Conservation (phyloP, 2,113 vertebrate species). For the Melanotaenia duboulayi region DNA sequence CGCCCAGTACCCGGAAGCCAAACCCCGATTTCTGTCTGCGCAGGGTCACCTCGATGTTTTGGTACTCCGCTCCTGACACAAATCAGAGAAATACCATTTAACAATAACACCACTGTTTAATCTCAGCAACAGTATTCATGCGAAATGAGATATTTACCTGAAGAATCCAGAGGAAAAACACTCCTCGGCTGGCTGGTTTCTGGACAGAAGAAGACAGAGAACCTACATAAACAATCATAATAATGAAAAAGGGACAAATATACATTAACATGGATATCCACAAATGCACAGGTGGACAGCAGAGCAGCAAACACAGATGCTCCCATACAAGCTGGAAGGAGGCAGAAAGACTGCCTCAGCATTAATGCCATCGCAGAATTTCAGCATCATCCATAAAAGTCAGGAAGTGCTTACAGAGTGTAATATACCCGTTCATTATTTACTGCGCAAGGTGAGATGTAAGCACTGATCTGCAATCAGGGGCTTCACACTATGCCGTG, state of each 20-base stretch:
- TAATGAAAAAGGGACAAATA: conserved; percentile 29
- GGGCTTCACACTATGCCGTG: conserved; percentile 31
- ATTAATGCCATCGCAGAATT: conserved; percentile 49
- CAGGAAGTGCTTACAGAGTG: conserved; percentile 70
- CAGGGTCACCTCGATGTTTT: conserved; percentile 95
- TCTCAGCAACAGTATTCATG: background rate
- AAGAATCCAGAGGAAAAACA: conserved; percentile 89
- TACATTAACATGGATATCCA: conserved; percentile 14
- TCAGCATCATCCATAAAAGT: conserved; percentile 72
- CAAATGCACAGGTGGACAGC: background rate
- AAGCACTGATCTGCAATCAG: conserved; percentile 68
- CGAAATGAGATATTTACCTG: conserved; percentile 86
- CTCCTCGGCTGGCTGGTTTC: conserved; percentile 92
- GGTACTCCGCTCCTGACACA: conserved; percentile 88
- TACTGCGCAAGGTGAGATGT: conserved; percentile 45
- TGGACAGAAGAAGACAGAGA: conserved; percentile 81
- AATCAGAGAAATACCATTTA: background rate
- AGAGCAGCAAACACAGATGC: conserved; percentile 41
- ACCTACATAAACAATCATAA: conserved; percentile 79
- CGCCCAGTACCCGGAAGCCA: conserved; percentile 97
- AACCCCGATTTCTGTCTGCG: conserved; percentile 97
- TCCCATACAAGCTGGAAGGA: conserved; percentile 41
- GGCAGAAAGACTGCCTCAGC: conserved; percentile 63
- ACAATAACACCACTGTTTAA: background rate
- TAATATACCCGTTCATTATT: conserved; percentile 64